These are phyloP conservation scores for Crocuta crocuta DNA, from an alignment of 2,113 vertebrate genomes.

Conservation along the genomic window DNA sequence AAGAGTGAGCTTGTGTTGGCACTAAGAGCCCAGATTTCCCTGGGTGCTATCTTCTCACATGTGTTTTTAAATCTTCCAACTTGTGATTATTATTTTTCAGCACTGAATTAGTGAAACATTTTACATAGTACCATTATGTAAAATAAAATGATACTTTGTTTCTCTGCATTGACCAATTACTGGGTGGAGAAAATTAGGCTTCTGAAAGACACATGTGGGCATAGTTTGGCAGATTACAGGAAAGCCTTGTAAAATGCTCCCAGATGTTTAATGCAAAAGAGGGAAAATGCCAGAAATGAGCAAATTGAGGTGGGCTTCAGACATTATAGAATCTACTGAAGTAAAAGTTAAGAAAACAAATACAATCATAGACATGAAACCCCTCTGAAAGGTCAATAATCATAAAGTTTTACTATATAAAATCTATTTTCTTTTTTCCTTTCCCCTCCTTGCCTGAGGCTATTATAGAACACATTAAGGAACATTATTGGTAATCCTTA, in stretches of 20 bases:
- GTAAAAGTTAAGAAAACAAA: constrained; percentile 29
- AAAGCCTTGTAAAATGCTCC: constrained; percentile 66
- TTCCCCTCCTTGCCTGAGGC: not conserved
- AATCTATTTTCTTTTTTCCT: not conserved
- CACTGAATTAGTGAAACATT: constrained; percentile 76
- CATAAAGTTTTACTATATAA: constrained; percentile 6
- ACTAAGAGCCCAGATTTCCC: constrained; percentile 55
- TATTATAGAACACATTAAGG: constrained; percentile 23
- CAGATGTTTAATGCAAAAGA: constrained; percentile 68
- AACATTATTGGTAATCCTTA: constrained; percentile 2
- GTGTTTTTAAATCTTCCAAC: constrained; percentile 67
- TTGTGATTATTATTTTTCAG: constrained; percentile 79
- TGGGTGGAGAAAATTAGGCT: constrained; percentile 71
- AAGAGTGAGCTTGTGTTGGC: constrained; percentile 83
- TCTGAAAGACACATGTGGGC: constrained; percentile 62
- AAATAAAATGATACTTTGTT: constrained; percentile 82
- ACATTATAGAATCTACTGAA: not conserved
- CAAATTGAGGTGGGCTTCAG: constrained; percentile 41
- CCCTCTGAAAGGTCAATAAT: not conserved
- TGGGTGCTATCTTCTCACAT: constrained; percentile 57
- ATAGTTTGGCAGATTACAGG: constrained; percentile 65
- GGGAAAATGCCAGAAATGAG: not conserved
- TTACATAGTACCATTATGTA: constrained; percentile 71
- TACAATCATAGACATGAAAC: not conserved
- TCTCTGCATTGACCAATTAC: constrained; percentile 78